Evolutionary conservation across 2,113 vertebrate species (phyloP).

Genomic region (Acanthochromis polyacanthus): DNA sequence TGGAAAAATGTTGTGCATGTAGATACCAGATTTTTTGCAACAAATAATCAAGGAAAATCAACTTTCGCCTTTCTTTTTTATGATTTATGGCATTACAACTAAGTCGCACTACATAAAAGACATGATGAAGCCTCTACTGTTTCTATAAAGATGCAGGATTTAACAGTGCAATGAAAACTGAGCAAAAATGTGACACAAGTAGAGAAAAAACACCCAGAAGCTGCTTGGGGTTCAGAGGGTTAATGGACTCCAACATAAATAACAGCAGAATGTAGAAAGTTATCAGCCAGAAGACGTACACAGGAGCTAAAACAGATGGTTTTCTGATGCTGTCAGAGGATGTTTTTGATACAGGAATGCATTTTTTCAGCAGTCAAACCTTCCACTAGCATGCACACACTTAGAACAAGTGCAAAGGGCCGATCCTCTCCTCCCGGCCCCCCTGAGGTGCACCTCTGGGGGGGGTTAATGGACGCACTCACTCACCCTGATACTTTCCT

Average conservation of each 20-base stretch:
- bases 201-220: too few species aligned
- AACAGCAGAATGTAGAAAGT: neutral
- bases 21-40: too few species aligned
- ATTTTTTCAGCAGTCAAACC: slow-evolving; percentile 44
- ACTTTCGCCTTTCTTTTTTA: too few species aligned
- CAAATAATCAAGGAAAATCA: too few species aligned
- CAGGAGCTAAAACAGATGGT: neutral
- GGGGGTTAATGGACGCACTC: slow-evolving; percentile 75
- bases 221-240: too few species aligned
- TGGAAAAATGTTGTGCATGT: too few species aligned
- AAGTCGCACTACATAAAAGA: too few species aligned
- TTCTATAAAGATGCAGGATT: too few species aligned
- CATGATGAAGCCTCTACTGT: too few species aligned
- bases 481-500: slow-evolving; percentile 67
- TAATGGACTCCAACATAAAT: neutral
- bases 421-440: slow-evolving; percentile 14
- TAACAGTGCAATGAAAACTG: too few species aligned
- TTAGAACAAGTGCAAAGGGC: slow-evolving; percentile 37
- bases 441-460: slow-evolving; percentile 57
- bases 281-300: neutral
- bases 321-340: slow-evolving; percentile 17
- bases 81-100: too few species aligned
- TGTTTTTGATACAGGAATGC: slow-evolving; percentile 9
- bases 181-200: too few species aligned
- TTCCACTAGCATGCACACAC: slow-evolving; percentile 46